These are phyloP conservation scores for Dascillus cervinus DNA, from an alignment of 2,888 invertebrate genomes.

Conservation along the genomic window DNA sequence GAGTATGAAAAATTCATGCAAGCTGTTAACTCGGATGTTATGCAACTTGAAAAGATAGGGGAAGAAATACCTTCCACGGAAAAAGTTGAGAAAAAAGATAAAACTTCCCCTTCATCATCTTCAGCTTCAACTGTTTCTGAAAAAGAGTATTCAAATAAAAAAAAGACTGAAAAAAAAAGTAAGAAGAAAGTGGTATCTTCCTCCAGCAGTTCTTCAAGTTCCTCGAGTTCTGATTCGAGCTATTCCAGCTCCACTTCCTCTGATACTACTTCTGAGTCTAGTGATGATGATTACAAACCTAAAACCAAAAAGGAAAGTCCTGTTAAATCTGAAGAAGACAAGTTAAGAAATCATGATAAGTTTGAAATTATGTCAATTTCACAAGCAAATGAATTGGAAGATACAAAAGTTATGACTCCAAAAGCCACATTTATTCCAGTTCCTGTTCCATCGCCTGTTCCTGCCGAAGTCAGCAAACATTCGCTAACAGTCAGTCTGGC, in stretches of 20 bases:
- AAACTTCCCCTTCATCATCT: background rate
- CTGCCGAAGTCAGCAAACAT: background rate
- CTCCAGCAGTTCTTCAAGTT: conserved; percentile 14
- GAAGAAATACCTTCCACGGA: background rate
- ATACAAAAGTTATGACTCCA: background rate
- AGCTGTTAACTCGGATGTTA: conserved; percentile 41
- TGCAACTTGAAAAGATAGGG: conserved; percentile 15
- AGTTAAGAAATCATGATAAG: background rate
- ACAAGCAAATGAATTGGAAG: background rate
- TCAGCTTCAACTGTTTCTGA: background rate
- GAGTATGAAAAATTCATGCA: conserved; percentile 55
- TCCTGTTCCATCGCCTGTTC: conserved; percentile 19
- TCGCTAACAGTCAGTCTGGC: too few species aligned
- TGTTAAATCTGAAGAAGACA: background rate
- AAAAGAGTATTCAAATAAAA: conserved; percentile 1
- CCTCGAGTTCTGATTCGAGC: conserved; percentile 16
- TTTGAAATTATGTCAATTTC: background rate
- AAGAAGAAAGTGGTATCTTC: conserved; percentile 14
- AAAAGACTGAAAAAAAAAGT: conserved; percentile 12
- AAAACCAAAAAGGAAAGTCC: background rate
- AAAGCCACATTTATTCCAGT: conserved; percentile 12
- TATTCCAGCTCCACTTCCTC: conserved; percentile 10
- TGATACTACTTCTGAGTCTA: background rate
- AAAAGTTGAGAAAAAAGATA: background rate
- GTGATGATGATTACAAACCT: background rate